Base-by-base conservation (phyloP, 2,797 vertebrate genomes). In the Astyanax mexicanus region DNA sequence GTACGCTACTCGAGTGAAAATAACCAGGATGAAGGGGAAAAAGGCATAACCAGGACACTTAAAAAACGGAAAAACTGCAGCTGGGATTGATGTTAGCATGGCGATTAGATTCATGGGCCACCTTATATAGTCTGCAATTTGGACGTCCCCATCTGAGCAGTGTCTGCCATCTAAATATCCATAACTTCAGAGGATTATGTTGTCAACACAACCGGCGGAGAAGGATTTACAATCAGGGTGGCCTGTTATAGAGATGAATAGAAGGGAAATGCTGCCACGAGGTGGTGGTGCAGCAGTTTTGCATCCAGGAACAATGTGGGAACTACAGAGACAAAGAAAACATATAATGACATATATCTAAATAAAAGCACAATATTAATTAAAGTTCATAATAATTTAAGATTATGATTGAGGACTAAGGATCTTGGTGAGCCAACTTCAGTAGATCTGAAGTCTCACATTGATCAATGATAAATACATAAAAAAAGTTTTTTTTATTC, bases 141-240 rank as follows among this genome's bases (percentile, higher is more conserved):
- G 64, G 74, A 47, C 78, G 70, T 78, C 72, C 65, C 71, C 57
- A 72, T 70, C 65, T 73, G 74, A 79, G 66, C 65, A 79, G 51
- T 66, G 71, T 77, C 72, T 78, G 77, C 66, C 71, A 72, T 79
- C 66, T 81, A 74, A 81, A 84, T 83, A 83, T 72, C 67, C 71
- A 81, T 75, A 83, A 81, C 37, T 81, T 72, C 70, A 75, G 51
- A 72, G 66, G 74, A 81, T 83, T 83, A 81, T 81, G 74, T 83
- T 83, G 77, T 81, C 79, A 80, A 80, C 83, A 81, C 69, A 80
- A 75, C 61, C 75, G 74, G 69, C 72, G 74, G 58, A 70, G 49
- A 35, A 73, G 66, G 60, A 72, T 70, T 79, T 81, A 68, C 47
- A 55, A 29, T 60, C 8, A 4, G 32, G 32, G 27, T 57, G 64